Conservation (phyloP, 2,113 vertebrate genomes). For the Planiliza haematocheilus region DNA sequence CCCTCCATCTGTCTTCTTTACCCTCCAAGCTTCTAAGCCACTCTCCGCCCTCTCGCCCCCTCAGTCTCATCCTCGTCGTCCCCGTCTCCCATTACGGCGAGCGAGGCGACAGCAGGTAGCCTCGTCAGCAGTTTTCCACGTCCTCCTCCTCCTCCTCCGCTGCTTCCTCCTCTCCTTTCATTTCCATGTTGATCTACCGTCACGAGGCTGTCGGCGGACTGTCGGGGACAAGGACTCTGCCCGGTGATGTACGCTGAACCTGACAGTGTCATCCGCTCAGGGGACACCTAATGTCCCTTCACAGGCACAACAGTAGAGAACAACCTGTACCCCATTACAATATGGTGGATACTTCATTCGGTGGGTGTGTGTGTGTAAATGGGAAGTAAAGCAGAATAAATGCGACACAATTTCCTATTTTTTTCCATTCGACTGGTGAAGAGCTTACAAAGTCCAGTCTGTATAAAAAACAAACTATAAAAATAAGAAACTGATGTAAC, state of each 20-base stretch:
- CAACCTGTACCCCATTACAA: conserved; percentile 41
- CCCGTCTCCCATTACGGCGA: conserved; percentile 51
- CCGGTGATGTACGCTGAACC: conserved; percentile 45
- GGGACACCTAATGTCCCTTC: conserved; percentile 59
- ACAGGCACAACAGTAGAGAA: conserved; percentile 44
- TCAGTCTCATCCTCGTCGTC: conserved; percentile 19
- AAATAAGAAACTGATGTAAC: no score
- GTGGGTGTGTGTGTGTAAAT: not conserved
- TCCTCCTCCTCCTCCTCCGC: conserved; percentile 19
- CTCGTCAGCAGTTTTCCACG: conserved; percentile 67
- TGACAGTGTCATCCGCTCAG: conserved; percentile 52
- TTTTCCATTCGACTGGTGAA: no score
- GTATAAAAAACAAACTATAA: no score
- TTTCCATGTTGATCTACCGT: conserved; percentile 63
- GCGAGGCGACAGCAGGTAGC: conserved; percentile 49
- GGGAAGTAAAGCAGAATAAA: not conserved
- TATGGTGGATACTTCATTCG: conserved; percentile 1
- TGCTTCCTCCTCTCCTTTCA: conserved; percentile 41
- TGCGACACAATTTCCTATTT: not conserved
- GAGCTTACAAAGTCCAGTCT: no score
- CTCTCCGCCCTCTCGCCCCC: conserved; percentile 18
- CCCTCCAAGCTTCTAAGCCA: conserved; percentile 13
- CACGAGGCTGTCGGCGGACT: conserved; percentile 49
- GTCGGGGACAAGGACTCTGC: conserved; percentile 67
- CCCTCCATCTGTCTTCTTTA: not conserved